These are phyloP conservation scores for Oxytorus armatus DNA, from an alignment of 2,888 invertebrate species.

Conservation along the genomic window DNA sequence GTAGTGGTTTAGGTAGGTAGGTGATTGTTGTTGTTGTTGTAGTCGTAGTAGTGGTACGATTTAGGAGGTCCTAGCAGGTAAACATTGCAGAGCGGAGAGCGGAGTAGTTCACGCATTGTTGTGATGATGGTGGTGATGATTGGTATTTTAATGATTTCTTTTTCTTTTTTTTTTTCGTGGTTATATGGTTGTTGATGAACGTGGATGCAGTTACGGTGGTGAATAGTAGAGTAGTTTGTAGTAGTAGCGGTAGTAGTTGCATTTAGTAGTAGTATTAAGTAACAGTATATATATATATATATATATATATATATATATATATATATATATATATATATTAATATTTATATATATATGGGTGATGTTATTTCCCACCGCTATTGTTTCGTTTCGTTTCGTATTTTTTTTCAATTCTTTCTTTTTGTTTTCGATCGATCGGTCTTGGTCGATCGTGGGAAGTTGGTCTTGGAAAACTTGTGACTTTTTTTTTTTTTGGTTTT, in stretches of 20 bases:
- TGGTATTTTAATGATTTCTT: conserved; percentile 11
- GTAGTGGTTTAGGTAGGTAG: conserved; percentile 79
- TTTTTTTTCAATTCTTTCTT: conserved; percentile 35
- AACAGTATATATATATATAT: too few species aligned
- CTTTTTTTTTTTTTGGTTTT: conserved; percentile 43
- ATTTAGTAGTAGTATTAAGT: conserved; percentile 70
- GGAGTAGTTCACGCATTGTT: conserved; percentile 62
- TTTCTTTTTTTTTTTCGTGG: conserved; percentile 33
- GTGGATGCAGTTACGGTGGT: conserved; percentile 74
- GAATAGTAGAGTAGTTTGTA: conserved; percentile 72
- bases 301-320: too few species aligned
- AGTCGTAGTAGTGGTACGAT: conserved; percentile 75
- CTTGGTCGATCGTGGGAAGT: conserved; percentile 61
- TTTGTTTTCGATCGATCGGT: conserved; percentile 63
- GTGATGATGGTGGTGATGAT: conserved; percentile 62
- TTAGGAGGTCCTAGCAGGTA: conserved; percentile 81
- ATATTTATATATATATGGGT: too few species aligned
- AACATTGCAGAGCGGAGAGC: conserved; percentile 78
- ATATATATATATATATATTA: too few species aligned
- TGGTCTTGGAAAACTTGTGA: conserved; percentile 63
- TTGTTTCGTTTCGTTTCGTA: conserved; percentile 52
- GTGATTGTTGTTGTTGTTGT: conserved; percentile 78
- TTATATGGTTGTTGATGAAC: conserved; percentile 54
- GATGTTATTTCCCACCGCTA: conserved; percentile 64
- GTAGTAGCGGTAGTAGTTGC: conserved; percentile 70